These are phyloP conservation scores for Coccyzus lansbergi DNA, from an alignment of 2,797 vertebrate species.

Conservation along the genomic window DNA sequence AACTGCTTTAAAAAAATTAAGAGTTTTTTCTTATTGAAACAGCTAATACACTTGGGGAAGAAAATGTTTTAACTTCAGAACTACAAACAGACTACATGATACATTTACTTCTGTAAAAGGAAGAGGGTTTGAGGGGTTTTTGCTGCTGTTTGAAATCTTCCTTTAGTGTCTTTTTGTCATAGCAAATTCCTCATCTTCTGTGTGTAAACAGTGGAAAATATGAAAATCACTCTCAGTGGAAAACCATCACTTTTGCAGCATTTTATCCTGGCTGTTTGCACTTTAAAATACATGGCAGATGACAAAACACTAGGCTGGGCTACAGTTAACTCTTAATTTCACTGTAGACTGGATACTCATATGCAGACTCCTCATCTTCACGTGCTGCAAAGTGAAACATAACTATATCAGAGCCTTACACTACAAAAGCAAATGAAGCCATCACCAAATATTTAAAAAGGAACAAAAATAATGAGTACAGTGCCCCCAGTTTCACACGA, in stretches of 20 bases:
- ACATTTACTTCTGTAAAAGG: neutral
- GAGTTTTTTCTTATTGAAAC: neutral
- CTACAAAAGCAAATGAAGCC: neutral
- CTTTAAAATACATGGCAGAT: neutral
- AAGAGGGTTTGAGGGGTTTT: neutral
- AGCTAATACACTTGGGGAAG: neutral
- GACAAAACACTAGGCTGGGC: neutral
- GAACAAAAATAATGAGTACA: neutral
- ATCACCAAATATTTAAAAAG: neutral
- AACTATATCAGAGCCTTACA: neutral
- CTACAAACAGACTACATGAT: neutral
- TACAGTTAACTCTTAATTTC: neutral
- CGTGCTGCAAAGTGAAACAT: neutral
- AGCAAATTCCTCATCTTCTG: neutral
- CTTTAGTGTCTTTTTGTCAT: neutral
- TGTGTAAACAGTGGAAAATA: constrained; percentile 4
- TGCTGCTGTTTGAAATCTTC: neutral
- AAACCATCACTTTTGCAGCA: neutral
- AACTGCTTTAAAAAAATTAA: neutral
- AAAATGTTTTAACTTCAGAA: constrained; percentile 24
- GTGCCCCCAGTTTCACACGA: neutral
- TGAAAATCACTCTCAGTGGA: neutral
- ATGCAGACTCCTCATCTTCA: neutral
- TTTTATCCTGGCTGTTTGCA: neutral
- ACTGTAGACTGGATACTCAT: neutral